Evolutionary conservation across 1,140 invertebrate species (phyloP).

Genomic region (Leptinotarsa defecta): DNA sequence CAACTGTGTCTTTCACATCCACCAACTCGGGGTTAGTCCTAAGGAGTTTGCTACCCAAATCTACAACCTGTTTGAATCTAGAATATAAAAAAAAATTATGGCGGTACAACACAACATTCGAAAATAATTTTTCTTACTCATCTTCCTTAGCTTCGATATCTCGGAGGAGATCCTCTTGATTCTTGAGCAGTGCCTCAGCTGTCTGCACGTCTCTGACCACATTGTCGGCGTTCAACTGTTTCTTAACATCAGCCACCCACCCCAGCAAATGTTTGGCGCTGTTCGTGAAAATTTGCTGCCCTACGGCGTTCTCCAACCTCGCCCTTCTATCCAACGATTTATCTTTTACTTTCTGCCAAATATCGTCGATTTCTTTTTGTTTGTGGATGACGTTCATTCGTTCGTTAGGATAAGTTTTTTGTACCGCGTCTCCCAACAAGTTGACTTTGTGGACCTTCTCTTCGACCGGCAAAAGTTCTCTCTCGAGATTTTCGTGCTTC

Average conservation of each 20-base stretch:
- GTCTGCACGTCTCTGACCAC: conserved; percentile 86
- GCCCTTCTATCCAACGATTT: conserved; percentile 81
- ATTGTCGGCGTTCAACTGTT: conserved; percentile 80
- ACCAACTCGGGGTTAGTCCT: conserved; percentile 69
- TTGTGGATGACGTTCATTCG: conserved; percentile 80
- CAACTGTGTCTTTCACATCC: conserved; percentile 75
- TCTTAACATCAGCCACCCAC: conserved; percentile 81
- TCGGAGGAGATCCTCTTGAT: conserved; percentile 87
- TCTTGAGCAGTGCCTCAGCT: conserved; percentile 87
- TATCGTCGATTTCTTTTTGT: conserved; percentile 82
- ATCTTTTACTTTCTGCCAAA: conserved; percentile 86
- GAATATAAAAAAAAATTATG: conserved; percentile 47
- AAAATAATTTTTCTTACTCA: conserved; percentile 63
- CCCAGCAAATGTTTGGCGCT: conserved; percentile 77
- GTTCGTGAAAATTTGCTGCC: conserved; percentile 92
- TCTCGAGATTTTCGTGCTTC: conserved; percentile 85
- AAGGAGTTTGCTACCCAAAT: conserved; percentile 75
- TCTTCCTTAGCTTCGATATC: conserved; percentile 91
- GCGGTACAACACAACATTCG: no score
- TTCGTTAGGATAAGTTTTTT: conserved; percentile 90
- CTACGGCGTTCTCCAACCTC: conserved; percentile 88
- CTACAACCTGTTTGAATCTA: conserved; percentile 77
- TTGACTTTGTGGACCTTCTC: conserved; percentile 86
- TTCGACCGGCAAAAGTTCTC: conserved; percentile 86
- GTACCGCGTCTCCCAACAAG: conserved; percentile 82